Evolutionary conservation across 2,113 vertebrate species (phyloP).

Genomic region (Scomber japonicus): DNA sequence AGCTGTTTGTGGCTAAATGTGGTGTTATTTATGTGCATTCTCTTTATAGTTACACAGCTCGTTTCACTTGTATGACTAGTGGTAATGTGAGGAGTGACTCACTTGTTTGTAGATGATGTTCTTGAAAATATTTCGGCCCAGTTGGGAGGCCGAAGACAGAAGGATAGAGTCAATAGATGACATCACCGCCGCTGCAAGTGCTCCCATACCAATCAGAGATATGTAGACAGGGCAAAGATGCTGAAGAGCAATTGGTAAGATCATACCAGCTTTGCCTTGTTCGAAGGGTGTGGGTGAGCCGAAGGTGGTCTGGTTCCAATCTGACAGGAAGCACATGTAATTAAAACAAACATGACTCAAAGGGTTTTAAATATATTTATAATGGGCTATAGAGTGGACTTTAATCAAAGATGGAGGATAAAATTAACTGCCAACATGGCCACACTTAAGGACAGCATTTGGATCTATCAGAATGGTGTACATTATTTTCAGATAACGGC

Average conservation of each 20-base stretch:
- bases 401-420: too few relatives aligned
- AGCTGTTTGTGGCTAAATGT: too few relatives aligned
- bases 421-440: too few relatives aligned
- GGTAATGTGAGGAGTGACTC: neutral
- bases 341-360: neutral
- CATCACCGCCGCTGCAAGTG: constrained; percentile 82
- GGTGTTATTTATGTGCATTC: too few relatives aligned
- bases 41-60: too few relatives aligned
- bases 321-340: constrained; percentile 55
- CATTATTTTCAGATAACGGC: too few relatives aligned
- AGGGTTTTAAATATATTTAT: neutral
- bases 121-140: constrained; percentile 85
- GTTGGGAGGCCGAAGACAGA: constrained; percentile 80
- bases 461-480: too few relatives aligned
- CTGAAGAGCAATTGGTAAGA: constrained; percentile 83
- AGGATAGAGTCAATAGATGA: constrained; percentile 86
- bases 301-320: constrained; percentile 87
- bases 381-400: too few relatives aligned
- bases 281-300: constrained; percentile 78
- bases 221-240: constrained; percentile 81
- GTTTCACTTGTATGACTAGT: neutral
- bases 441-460: too few relatives aligned
- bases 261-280: constrained; percentile 72
- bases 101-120: constrained; percentile 84
- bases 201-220: constrained; percentile 81